Evolutionary conservation across 2,888 invertebrate species (phyloP).

Genomic region (Thera britannica): DNA sequence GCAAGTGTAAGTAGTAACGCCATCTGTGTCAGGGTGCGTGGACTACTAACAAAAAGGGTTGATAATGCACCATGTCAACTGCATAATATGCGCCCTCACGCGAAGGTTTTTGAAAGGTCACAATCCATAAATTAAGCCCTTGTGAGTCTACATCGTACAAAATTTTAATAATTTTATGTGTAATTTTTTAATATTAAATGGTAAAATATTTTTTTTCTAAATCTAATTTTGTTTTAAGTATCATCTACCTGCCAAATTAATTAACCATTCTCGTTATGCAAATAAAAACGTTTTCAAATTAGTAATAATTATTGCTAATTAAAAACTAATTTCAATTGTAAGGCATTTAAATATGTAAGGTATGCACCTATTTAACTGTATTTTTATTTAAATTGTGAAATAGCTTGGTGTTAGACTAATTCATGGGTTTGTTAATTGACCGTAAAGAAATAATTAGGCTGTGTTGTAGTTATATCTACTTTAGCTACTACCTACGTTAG

Average conservation of each 20-base stretch:
- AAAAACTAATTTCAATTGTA: too few species aligned
- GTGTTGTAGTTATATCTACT: too few species aligned
- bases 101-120: constrained; percentile 28
- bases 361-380: neutral
- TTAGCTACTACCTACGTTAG: too few species aligned
- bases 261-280: too few species aligned
- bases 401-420: neutral
- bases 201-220: too few species aligned
- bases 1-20: constrained; percentile 44
- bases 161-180: too few species aligned
- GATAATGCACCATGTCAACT: constrained; percentile 52
- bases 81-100: constrained; percentile 54
- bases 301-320: too few species aligned
- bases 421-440: neutral
- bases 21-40: constrained; percentile 67
- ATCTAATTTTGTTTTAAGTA: too few species aligned
- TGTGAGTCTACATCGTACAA: neutral
- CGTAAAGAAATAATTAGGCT: neutral
- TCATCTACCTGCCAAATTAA: too few species aligned
- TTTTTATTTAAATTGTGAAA: neutral
- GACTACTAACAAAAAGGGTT: constrained; percentile 52
- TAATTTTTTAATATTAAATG: too few species aligned
- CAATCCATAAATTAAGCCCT: constrained; percentile 15
- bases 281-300: too few species aligned
- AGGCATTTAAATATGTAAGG: neutral